These are phyloP conservation scores for Pomatostomus ruficeps DNA, from an alignment of 2,113 vertebrate genomes.

Conservation along the genomic window DNA sequence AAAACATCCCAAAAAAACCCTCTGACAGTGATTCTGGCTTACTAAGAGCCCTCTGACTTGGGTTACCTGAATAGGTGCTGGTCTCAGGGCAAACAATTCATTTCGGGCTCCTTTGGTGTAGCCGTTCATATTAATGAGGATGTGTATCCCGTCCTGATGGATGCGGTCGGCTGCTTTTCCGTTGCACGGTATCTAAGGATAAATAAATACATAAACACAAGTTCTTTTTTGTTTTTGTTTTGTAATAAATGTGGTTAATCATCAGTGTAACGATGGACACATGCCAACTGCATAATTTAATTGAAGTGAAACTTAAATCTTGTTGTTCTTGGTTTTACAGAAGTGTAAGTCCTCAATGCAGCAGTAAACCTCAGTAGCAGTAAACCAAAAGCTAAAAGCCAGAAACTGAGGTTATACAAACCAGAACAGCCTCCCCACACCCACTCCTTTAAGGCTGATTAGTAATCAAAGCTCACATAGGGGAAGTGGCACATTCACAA, in stretches of 20 bases:
- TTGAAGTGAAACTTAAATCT: not conserved
- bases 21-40: not conserved
- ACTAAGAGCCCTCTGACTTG: not conserved
- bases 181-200: slow-evolving; percentile 89
- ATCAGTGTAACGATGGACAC: not conserved
- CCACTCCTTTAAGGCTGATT: not conserved
- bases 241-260: not conserved
- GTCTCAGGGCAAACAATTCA: slow-evolving; percentile 92
- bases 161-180: slow-evolving; percentile 98
- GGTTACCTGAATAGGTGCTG: slow-evolving; percentile 92
- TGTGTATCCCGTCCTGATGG: slow-evolving; percentile 95
- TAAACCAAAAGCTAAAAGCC: not conserved
- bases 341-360: rapidly evolving
- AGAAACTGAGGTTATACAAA: not conserved
- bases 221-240: not conserved
- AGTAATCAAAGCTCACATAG: not conserved
- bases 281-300: not conserved
- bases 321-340: not conserved
- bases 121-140: slow-evolving; percentile 98
- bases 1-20: not conserved
- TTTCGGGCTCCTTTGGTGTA: slow-evolving; percentile 98
- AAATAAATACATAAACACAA: not conserved
- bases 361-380: not conserved
- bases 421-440: not conserved
- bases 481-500: not conserved